Evolutionary conservation across 2,113 vertebrate species (phyloP).

Genomic region (Pollimyrus isidori): DNA sequence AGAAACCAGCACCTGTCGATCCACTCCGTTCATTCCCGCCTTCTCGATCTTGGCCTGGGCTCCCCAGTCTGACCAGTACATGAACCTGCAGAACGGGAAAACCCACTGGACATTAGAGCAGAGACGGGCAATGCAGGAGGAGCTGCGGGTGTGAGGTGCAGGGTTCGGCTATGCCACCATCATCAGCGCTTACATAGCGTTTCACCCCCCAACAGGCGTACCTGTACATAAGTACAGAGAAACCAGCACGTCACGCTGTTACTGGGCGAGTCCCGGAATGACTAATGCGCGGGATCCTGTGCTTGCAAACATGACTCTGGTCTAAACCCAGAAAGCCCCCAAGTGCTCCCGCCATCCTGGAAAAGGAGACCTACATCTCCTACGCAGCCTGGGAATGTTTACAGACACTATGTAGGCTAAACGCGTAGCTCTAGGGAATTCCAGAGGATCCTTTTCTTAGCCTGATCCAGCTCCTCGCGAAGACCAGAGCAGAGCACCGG

Average conservation of each 20-base stretch:
- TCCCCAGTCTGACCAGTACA: constrained; percentile 99
- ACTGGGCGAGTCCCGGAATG: not conserved
- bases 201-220: not conserved
- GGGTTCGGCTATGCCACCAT: not conserved
- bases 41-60: constrained; percentile 90
- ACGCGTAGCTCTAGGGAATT: not conserved
- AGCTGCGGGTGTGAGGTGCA: not conserved
- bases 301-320: not conserved
- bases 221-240: not conserved
- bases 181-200: not conserved
- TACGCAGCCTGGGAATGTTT: not conserved
- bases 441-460: not conserved
- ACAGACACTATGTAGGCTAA: not conserved
- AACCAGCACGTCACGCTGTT: not conserved
- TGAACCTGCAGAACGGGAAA: constrained; percentile 66
- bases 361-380: not conserved
- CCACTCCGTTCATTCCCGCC: constrained; percentile 83
- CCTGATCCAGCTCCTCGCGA: not conserved
- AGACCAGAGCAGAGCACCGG: not conserved
- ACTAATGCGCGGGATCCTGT: not conserved
- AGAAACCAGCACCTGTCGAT: constrained; percentile 78
- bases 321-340: not conserved
- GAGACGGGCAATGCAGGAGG: not conserved
- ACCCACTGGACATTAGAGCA: not conserved
- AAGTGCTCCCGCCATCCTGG: not conserved